Percentiles rank a stretch among this genome's conserved stretches.
Evolutionary conservation across 2,888 invertebrate genomes (phyloP).

Genomic region (Steinernema carpocapsae): DNA sequence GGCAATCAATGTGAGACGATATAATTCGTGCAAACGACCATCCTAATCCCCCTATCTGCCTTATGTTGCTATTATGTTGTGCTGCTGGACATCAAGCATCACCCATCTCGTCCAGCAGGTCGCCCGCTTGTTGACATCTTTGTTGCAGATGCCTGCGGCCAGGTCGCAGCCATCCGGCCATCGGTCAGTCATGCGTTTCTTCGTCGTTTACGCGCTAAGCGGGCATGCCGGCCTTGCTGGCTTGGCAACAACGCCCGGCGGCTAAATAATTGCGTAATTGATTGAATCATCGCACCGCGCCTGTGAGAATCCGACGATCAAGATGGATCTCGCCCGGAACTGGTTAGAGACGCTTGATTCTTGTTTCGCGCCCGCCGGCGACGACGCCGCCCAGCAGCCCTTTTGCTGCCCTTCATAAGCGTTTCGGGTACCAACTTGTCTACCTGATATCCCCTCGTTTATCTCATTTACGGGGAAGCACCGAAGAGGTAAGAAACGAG

Average conservation of each 20-base stretch:
- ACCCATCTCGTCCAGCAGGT: not conserved
- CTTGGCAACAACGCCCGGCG: conserved; percentile 12
- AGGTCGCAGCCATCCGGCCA: conserved; percentile 7
- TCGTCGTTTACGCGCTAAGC: not conserved
- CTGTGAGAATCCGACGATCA: conserved; percentile 19
- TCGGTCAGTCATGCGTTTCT: conserved; percentile 1
- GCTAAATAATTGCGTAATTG: conserved; percentile 32
- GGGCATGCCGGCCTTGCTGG: not conserved
- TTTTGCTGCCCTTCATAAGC: conserved; percentile 33
- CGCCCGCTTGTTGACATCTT: not conserved
- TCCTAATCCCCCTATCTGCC: too few species aligned
- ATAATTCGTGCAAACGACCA: too few species aligned
- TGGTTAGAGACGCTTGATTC: conserved; percentile 27
- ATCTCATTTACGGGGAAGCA: not conserved
- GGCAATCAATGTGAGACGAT: too few species aligned
- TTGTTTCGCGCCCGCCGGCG: conserved; percentile 25
- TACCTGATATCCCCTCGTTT: conserved; percentile 9
- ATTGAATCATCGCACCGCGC: conserved; percentile 26
- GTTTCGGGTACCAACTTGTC: conserved; percentile 13
- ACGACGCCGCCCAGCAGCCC: conserved; percentile 27
- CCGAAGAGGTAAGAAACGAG: not conserved
- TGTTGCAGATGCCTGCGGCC: conserved; percentile 6
- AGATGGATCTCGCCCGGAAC: conserved; percentile 31
- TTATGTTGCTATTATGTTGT: conserved; percentile 6
- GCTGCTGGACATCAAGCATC: not conserved